Conservation (phyloP, 2,113 vertebrate genomes). For the Nymphicus hollandicus region DNA sequence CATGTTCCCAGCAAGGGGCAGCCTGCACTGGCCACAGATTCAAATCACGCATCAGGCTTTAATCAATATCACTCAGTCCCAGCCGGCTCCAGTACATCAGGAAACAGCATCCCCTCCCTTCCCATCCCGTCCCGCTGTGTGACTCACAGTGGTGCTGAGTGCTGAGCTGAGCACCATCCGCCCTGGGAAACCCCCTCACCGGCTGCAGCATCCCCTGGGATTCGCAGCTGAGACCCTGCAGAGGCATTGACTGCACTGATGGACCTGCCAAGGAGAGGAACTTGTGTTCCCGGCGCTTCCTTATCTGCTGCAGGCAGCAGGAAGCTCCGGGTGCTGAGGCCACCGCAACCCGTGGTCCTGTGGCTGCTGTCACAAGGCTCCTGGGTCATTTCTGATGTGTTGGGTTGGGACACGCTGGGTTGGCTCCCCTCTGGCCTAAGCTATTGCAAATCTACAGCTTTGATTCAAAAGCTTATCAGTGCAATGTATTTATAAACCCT, state of each 20-base stretch:
- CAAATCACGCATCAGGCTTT: not conserved
- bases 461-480: not conserved
- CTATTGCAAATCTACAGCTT: not conserved
- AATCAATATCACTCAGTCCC: not conserved
- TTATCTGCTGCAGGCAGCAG: not conserved
- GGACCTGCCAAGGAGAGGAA: not conserved
- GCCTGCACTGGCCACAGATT: not conserved
- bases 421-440: not conserved
- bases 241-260: accelerated
- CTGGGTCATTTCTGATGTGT: not conserved
- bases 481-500: not conserved
- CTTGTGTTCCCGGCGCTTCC: not conserved
- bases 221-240: not conserved
- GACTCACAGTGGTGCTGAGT: not conserved
- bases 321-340: not conserved
- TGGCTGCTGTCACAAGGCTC: not conserved
- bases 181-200: not conserved
- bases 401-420: not conserved
- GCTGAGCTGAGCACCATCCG: not conserved
- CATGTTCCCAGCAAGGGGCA: not conserved
- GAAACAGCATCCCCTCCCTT: not conserved
- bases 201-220: not conserved
- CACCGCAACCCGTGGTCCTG: accelerated
- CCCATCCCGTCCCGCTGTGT: accelerated
- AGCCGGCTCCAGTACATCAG: accelerated